Conservation (phyloP, 2,113 vertebrate species). For the Dicrurus megarhynchus region DNA sequence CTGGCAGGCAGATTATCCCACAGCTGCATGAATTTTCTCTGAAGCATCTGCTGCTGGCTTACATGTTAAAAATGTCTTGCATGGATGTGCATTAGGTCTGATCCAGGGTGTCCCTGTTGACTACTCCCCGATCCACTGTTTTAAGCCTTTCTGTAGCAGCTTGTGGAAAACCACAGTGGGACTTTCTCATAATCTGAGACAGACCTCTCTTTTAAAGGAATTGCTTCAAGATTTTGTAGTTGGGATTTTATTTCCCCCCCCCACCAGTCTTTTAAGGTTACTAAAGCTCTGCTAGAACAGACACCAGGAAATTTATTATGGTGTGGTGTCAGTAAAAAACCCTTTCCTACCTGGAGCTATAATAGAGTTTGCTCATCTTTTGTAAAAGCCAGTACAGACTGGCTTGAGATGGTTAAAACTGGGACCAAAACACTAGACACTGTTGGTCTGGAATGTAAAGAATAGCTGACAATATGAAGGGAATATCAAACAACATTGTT, state of each 20-base stretch:
- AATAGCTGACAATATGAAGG: neutral
- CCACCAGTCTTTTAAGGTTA: neutral
- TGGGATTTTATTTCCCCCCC: neutral
- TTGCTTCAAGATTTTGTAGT: constrained; percentile 5
- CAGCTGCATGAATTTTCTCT: constrained; percentile 40
- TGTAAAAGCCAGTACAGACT: neutral
- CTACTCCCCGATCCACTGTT: neutral
- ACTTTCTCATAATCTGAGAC: neutral
- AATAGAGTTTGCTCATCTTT: neutral
- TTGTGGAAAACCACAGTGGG: neutral
- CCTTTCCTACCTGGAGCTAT: neutral
- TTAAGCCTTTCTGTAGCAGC: neutral
- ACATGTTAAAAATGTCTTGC: neutral
- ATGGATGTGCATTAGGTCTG: neutral
- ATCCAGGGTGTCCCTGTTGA: neutral
- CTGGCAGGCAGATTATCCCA: constrained; percentile 46
- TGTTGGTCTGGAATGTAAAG: neutral
- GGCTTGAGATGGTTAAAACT: neutral
- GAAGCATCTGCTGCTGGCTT: constrained; percentile 31
- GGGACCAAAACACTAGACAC: neutral
- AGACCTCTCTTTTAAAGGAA: constrained; percentile 22
- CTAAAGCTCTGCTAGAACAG: neutral
- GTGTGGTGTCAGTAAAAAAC: neutral
- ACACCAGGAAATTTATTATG: neutral
- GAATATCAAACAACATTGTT: neutral